A percentile compares a stretch with the other conserved stretches of the same genome.
These are phyloP conservation scores for Nothocercus julius DNA, from an alignment of 2,113 vertebrate genomes.

Conservation along the genomic window DNA sequence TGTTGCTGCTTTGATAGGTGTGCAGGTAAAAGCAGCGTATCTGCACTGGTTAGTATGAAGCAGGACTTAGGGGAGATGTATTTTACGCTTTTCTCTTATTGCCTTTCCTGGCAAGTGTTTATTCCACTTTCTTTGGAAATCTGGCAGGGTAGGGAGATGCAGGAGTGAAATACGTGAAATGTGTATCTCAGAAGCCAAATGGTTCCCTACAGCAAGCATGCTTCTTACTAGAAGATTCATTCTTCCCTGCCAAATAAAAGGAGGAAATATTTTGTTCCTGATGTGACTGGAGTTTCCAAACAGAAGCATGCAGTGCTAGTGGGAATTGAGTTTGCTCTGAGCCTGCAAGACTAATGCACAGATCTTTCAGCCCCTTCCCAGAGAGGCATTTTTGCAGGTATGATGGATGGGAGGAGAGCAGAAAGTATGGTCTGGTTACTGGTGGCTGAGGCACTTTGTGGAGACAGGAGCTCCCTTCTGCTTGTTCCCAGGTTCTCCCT, in stretches of 20 bases:
- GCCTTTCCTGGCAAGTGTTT: slow-evolving; percentile 16
- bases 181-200: background rate
- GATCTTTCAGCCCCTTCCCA: background rate
- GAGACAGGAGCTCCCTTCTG: background rate
- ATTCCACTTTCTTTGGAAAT: slow-evolving; percentile 21
- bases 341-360: background rate
- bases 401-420: background rate
- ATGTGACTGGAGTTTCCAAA: background rate
- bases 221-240: background rate
- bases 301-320: background rate
- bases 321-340: background rate
- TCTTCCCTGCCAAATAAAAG: slow-evolving; percentile 37
- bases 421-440: background rate
- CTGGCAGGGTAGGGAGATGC: background rate
- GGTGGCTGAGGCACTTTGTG: background rate
- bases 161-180: background rate
- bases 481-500: background rate
- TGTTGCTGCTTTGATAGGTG: background rate
- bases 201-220: background rate
- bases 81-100: slow-evolving; percentile 23
- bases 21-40: background rate
- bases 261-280: slow-evolving; percentile 47
- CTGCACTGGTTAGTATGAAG: background rate
- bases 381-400: background rate
- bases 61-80: background rate